Conservation (phyloP, 2,797 vertebrate genomes). For the Microtus californicus region DNA sequence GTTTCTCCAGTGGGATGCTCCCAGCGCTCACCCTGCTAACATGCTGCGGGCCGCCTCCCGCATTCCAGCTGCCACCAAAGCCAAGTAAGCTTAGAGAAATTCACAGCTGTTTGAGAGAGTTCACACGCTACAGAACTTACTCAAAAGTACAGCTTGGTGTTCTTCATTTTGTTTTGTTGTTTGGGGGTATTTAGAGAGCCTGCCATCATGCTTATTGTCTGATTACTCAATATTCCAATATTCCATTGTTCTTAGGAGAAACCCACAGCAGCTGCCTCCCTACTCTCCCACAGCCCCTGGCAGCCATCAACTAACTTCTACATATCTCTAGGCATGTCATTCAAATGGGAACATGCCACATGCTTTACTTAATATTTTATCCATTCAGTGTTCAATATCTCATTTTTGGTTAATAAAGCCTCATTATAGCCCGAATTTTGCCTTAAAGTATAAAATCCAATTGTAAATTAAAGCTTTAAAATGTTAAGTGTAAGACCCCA, state of each 20-base stretch:
- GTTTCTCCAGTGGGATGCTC: background rate
- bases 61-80: background rate
- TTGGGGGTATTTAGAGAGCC: background rate
- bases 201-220: background rate
- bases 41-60: background rate
- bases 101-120: background rate
- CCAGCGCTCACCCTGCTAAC: background rate
- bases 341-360: background rate
- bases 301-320: background rate
- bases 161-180: background rate
- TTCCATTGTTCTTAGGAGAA: background rate
- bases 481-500: background rate
- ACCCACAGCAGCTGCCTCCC: background rate
- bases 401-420: background rate
- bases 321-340: background rate
- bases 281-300: background rate
- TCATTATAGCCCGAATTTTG: background rate
- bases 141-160: background rate
- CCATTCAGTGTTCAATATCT: background rate
- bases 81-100: background rate
- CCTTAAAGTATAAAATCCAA: background rate
- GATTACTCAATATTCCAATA: background rate
- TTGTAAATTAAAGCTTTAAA: background rate
- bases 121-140: background rate
- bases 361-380: background rate